Evolutionary conservation across 2,797 vertebrate genomes (phyloP), one percentile per base, ranked within the genome.

Genomic region (Oryzias dopingdopingensis): DNA sequence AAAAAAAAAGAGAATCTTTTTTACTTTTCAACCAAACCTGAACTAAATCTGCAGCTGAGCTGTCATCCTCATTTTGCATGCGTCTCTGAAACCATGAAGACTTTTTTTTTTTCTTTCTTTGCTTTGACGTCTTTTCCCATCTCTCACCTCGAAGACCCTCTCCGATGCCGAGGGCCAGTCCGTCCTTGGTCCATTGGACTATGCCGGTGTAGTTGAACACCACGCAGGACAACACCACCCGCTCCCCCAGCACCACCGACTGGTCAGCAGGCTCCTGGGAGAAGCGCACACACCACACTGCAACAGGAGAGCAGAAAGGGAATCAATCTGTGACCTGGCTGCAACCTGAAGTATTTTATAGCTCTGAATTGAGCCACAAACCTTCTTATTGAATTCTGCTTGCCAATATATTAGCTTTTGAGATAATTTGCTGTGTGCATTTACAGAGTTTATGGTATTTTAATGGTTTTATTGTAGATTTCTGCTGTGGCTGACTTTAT

Each of bases 141-240:
- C 5, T 4, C 80, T 88, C 72, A 98, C 96, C 95, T 91, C 94
- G 91, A 52, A 96, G 93, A 10, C 94, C 95, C 68, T 96, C 94
- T 12, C 95, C 95, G 69, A 96, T 90, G 13, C 96, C 96, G 45
- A 98, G 92, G 0, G 96, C 96, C 20, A 98, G 89, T 3, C 96
- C 96, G 0, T 98, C 96, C 80, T 98, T 98, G 88, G 96, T 98
- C 96, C 96, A 98, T 81, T 98, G 96, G 67, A 98, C 95, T 5
- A 98, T 98, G 44, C 96, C 96, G 0, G 93, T 96, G 87, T 98
- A 98, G 82, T 98, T 98, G 83, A 95, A 94, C 63, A 97, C 92
- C 70, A 97, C 91, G 4, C 96, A 98, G 76, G 94, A 93, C 42
- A 97, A 85, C 32, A 95, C 90, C 1, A 94, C 94, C 42, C 90